Evolutionary conservation across 2,888 invertebrate genomes (phyloP).

Genomic region (Aphidius colemani): DNA sequence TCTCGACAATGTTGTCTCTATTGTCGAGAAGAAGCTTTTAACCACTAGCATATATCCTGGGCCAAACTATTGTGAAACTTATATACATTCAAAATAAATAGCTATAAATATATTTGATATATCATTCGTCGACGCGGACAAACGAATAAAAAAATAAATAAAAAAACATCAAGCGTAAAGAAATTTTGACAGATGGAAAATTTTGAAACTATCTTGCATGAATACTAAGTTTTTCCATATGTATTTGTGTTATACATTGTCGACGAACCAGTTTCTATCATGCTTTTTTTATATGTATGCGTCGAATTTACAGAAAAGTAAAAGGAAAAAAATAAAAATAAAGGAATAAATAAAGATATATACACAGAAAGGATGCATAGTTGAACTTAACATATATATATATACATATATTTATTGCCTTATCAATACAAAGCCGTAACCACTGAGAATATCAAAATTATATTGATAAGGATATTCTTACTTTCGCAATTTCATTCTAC

Average conservation of each 20-base stretch:
- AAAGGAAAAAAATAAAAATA: neutral
- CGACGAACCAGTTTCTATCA: neutral
- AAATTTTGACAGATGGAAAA: constrained; percentile 13
- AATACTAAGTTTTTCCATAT: constrained; percentile 20
- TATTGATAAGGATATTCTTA: too few relatives aligned
- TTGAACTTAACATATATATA: too few relatives aligned
- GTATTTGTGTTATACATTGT: constrained; percentile 22
- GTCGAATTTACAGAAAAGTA: constrained; percentile 5
- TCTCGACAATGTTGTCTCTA: constrained; percentile 1
- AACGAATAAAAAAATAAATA: neutral
- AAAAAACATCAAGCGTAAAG: constrained; percentile 5
- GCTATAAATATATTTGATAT: neutral
- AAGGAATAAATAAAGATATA: neutral
- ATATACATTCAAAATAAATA: neutral
- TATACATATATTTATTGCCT: too few relatives aligned
- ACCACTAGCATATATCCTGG: too few relatives aligned
- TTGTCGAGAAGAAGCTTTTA: too few relatives aligned
- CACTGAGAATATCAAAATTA: too few relatives aligned
- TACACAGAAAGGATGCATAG: too few relatives aligned
- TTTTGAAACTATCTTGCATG: constrained; percentile 16
- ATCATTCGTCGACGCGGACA: neutral
- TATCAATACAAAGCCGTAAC: too few relatives aligned
- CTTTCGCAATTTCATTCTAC: too few relatives aligned
- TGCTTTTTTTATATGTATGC: neutral
- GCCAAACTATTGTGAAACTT: neutral